A percentile compares a stretch with the other conserved stretches of the same genome.
Conservation (phyloP, 2,888 invertebrate species). For the Eledona agricola region DNA sequence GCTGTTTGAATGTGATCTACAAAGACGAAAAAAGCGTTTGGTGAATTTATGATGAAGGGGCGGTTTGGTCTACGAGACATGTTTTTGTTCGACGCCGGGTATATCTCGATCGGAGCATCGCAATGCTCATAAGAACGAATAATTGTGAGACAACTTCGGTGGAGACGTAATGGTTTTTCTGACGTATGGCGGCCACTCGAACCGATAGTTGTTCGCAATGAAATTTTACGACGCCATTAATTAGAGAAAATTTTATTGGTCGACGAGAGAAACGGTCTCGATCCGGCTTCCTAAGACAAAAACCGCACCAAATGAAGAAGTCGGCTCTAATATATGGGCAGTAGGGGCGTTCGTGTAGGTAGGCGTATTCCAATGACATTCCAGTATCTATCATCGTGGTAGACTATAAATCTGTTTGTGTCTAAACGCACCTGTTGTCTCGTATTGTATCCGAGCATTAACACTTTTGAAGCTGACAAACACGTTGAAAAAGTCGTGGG, state of each 20-base stretch:
- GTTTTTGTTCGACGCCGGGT: slow-evolving; percentile 18
- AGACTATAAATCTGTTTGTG: slow-evolving; percentile 41
- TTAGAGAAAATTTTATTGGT: slow-evolving; percentile 39
- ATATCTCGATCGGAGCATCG: background rate
- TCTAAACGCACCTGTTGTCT: slow-evolving; percentile 43
- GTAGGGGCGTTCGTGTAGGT: slow-evolving; percentile 32
- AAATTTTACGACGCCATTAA: slow-evolving; percentile 43
- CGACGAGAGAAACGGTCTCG: slow-evolving; percentile 8
- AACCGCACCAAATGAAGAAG: slow-evolving; percentile 28
- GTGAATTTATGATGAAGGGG: too few relatives aligned
- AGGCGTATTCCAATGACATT: slow-evolving; percentile 40
- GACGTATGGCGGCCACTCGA: slow-evolving; percentile 28
- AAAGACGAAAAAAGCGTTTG: too few relatives aligned
- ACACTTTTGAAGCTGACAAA: slow-evolving; percentile 41
- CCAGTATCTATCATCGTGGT: slow-evolving; percentile 40
- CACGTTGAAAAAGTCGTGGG: slow-evolving; percentile 37
- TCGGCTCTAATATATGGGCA: slow-evolving; percentile 20
- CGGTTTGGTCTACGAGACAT: slow-evolving; percentile 8
- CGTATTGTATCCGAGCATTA: slow-evolving; percentile 42
- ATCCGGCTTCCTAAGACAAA: slow-evolving; percentile 9
- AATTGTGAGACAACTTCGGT: slow-evolving; percentile 12
- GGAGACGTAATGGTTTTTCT: slow-evolving; percentile 24
- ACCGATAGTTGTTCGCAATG: slow-evolving; percentile 36
- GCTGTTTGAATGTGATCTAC: too few relatives aligned
- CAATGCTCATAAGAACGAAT: slow-evolving; percentile 19